Evolutionary conservation across 2,888 invertebrate genomes (phyloP), one percentile per base, ranked within the genome.

Genomic region (Reticulitermes lucifugus): DNA sequence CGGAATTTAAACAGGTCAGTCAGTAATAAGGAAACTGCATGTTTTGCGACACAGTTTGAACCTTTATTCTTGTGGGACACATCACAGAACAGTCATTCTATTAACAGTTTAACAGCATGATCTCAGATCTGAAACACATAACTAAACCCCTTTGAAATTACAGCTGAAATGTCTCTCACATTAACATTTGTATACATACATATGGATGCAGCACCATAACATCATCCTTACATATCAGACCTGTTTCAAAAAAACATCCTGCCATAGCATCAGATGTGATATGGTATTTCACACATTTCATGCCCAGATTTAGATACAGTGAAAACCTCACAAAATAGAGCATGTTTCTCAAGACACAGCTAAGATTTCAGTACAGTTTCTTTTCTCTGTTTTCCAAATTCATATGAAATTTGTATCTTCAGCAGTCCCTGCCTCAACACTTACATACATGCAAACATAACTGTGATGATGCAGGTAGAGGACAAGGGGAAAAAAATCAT

Each of bases 1-100:
- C 46, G 9, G 12, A 46, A 46, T 46, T 46, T 46, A 12, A 46
- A 46, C 46, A 46, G 10, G 12, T 46, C 46, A 12, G 46, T 12
- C 12, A 46, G 46, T 12, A 46, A 21, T 18, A 60, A 21, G n/a
- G 21, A 22, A 60, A 60, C 21, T 60, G 18, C 14, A 60, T 60
- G 6, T 6, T 77, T 77, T 77, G 25, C 77, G n/a, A 77, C 77
- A 77, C 46, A 77, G 51, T 46, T 77, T 46, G 43, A 77, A 25
- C 25, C 77, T 77, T 77, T 77, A 77, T 77, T 77, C 51, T 41
- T 43, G 77, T 77, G 77, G 77, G 46, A 77, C 77, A 77, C 60
- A 60, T 60, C 21, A 60, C 18, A 60, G 60, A 60, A 60, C 60
- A 60, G 18, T 60, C 60, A 60, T 60, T 60, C 60, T 60, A 60